phyloP scores from a whole-genome alignment of 2,113 vertebrate genomes.

The Semicossyphus pulcher region DNA sequence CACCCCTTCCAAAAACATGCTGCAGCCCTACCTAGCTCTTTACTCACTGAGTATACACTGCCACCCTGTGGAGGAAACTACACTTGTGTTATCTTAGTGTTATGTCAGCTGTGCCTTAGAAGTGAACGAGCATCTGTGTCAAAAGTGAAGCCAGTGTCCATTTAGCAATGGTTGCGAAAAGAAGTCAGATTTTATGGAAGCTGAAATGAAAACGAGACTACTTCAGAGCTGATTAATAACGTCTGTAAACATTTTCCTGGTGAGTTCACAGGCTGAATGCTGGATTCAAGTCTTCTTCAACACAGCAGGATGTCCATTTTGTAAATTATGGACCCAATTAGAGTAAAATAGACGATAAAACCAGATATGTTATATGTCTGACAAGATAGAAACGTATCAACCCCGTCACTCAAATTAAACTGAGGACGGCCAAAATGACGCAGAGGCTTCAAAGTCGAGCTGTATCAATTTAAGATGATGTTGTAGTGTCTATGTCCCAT shows the following conservation, averaged over 20 bases:
- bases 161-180: background rate
- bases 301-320: no score
- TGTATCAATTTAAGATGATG: no score
- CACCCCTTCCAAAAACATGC: background rate
- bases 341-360: background rate
- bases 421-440: no score
- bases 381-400: no score
- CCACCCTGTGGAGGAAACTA: constrained; percentile 60
- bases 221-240: background rate
- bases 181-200: background rate
- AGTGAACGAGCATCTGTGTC: background rate
- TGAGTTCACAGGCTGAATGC: no score
- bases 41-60: constrained; percentile 39
- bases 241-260: no score
- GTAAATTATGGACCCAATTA: background rate
- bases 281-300: no score
- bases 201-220: background rate
- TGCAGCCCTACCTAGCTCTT: background rate
- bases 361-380: background rate
- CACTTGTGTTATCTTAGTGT: background rate
- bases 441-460: no score
- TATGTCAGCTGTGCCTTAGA: no score
- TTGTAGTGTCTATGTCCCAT: no score
- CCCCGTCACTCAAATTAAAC: no score
- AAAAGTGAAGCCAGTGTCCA: no score